Conservation (phyloP, 2,888 invertebrate genomes). For the Eurois occulta region DNA sequence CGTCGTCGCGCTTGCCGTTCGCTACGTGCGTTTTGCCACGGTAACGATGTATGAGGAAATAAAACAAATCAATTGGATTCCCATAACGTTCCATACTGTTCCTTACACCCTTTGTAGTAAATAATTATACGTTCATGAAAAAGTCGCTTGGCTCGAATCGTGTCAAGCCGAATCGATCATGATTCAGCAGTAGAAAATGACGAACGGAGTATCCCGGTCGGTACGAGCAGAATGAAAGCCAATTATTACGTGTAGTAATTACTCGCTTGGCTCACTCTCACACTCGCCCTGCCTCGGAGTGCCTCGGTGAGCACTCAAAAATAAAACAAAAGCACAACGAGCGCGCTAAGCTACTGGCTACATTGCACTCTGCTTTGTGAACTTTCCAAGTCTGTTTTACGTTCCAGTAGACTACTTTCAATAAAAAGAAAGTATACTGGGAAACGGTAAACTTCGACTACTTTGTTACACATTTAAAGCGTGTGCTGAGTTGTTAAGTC, state of each 20-base stretch:
- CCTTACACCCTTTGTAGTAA: too few relatives aligned
- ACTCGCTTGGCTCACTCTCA: not conserved
- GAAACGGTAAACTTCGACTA: not conserved
- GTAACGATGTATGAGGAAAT: too few relatives aligned
- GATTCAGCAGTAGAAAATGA: too few relatives aligned
- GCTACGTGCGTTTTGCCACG: too few relatives aligned
- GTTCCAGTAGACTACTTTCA: not conserved
- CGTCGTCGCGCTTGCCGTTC: too few relatives aligned
- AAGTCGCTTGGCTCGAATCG: not conserved
- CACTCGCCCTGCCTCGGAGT: not conserved
- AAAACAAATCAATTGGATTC: too few relatives aligned
- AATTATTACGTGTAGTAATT: not conserved
- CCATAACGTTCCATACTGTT: too few relatives aligned
- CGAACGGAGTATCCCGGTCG: not conserved
- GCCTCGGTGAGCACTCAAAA: not conserved
- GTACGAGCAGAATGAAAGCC: not conserved
- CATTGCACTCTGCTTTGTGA: not conserved
- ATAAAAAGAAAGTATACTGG: conserved; percentile 4
- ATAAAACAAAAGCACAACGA: not conserved
- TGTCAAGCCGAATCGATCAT: not conserved
- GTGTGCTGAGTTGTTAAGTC: not conserved
- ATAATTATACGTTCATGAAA: too few relatives aligned
- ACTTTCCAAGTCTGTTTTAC: not conserved
- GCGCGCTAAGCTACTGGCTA: not conserved
- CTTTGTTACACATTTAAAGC: conserved; percentile 3